phyloP scores from a whole-genome alignment of 2,888 invertebrate species.

The Galeopsomyia nigrocyanea region DNA sequence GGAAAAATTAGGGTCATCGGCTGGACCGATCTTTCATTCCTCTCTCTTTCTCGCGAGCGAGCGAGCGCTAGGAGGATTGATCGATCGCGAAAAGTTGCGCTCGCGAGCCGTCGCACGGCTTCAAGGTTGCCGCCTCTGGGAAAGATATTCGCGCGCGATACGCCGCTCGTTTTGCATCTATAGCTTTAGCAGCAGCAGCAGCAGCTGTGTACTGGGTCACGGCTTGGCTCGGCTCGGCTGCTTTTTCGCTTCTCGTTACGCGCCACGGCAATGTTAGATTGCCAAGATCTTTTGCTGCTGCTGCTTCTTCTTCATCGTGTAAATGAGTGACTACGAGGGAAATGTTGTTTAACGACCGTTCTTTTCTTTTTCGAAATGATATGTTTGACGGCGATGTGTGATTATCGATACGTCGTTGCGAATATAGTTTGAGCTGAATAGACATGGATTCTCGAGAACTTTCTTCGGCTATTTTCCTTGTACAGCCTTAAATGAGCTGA shows the following conservation, averaged over 20 bases:
- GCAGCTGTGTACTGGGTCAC: constrained; percentile 25
- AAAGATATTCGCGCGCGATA: constrained; percentile 40
- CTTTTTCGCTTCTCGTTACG: background rate
- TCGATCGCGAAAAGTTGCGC: constrained; percentile 21
- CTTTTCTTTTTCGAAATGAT: background rate
- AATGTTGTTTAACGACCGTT: background rate
- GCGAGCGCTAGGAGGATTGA: constrained; percentile 22
- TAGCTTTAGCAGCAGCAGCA: background rate
- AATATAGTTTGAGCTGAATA: too few species aligned
- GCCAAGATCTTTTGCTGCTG: too few species aligned
- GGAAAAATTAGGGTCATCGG: constrained; percentile 50
- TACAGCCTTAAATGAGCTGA: too few species aligned
- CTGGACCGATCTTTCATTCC: constrained; percentile 33
- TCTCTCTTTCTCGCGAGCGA: constrained; percentile 4
- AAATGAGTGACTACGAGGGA: too few species aligned
- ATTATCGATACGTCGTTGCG: too few species aligned
- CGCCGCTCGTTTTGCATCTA: constrained; percentile 27
- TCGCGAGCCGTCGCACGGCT: constrained; percentile 28
- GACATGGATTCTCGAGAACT: too few species aligned
- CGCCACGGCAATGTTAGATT: too few species aligned
- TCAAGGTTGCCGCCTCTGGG: constrained; percentile 41
- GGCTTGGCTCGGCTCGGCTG: background rate
- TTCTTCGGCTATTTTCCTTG: too few species aligned
- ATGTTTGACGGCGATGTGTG: too few species aligned
- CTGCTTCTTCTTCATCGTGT: too few species aligned